Conservation (phyloP, 1,140 invertebrate species). For the Zaprionus gabonicus region DNA sequence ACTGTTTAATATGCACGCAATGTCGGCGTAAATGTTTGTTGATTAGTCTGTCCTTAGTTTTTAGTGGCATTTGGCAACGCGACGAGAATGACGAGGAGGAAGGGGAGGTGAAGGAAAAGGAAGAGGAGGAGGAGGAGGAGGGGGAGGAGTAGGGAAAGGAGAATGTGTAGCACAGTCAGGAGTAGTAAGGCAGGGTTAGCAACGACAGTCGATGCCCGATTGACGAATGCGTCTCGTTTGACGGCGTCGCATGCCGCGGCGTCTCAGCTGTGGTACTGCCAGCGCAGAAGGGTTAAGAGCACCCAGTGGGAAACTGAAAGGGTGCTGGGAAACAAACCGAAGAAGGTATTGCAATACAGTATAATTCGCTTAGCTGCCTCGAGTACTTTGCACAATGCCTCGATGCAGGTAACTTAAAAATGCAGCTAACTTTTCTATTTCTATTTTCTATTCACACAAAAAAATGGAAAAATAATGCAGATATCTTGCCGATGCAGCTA, state of each 20-base stretch:
- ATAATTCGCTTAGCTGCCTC: no score
- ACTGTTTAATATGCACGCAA: constrained; percentile 82
- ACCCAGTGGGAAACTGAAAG: background rate
- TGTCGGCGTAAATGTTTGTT: constrained; percentile 83
- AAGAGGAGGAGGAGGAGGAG: background rate
- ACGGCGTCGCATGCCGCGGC: constrained; percentile 24
- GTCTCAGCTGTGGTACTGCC: background rate
- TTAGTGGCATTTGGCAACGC: constrained; percentile 69
- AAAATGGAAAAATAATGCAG: no score
- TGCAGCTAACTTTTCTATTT: no score
- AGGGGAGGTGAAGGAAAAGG: background rate
- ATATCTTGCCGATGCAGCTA: no score
- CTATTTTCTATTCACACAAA: no score
- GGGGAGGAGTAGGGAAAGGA: background rate
- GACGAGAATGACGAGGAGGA: constrained; percentile 4
- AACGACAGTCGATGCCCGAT: constrained; percentile 12
- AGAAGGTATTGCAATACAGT: no score
- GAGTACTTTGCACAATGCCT: no score
- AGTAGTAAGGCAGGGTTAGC: background rate
- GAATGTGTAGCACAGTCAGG: background rate
- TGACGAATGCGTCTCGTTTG: constrained; percentile 69
- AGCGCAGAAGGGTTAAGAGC: background rate
- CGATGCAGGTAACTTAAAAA: no score
- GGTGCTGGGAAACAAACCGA: no score
- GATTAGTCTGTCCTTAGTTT: constrained; percentile 81